Evolutionary conservation across 2,113 vertebrate genomes (phyloP).

Genomic region (Chloebia gouldiae): DNA sequence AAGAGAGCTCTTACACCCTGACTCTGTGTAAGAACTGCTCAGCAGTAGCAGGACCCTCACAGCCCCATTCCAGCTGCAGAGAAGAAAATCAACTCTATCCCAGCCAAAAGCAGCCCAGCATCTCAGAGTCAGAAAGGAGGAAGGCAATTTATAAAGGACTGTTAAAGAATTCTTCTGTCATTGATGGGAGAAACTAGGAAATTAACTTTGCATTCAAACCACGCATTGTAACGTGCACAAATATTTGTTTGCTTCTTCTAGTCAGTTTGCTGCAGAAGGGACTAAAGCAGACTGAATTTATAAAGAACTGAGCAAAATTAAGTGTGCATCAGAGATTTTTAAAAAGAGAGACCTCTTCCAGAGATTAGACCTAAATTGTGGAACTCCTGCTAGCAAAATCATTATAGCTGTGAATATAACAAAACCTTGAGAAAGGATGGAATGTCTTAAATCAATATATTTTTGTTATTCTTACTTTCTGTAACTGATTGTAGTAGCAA

Average conservation of each 20-base stretch:
- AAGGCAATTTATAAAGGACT: not conserved
- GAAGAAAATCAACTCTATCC: not conserved
- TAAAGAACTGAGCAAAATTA: not conserved
- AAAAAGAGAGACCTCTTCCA: not conserved
- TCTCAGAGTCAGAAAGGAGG: not conserved
- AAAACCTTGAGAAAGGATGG: not conserved
- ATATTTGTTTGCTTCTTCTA: not conserved
- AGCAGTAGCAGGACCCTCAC: not conserved
- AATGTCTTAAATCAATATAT: not conserved
- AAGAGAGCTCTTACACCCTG: not conserved
- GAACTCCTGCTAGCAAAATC: not conserved
- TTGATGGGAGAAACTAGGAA: not conserved
- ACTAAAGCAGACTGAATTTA: not conserved
- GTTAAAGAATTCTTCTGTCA: not conserved
- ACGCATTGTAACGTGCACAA: accelerated
- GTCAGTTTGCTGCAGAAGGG: not conserved
- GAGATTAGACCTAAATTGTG: not conserved
- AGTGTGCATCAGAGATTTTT: not conserved
- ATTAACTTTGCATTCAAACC: not conserved
- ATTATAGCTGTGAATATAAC: not conserved
- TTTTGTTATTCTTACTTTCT: not conserved
- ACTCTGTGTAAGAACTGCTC: not conserved
- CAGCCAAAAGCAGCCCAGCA: not conserved
- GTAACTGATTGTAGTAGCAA: not conserved
- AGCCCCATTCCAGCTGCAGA: not conserved